Percentiles rank a stretch among this genome's conserved stretches.
Conservation (phyloP, 2,113 vertebrate genomes). For the Callipepla californica region DNA sequence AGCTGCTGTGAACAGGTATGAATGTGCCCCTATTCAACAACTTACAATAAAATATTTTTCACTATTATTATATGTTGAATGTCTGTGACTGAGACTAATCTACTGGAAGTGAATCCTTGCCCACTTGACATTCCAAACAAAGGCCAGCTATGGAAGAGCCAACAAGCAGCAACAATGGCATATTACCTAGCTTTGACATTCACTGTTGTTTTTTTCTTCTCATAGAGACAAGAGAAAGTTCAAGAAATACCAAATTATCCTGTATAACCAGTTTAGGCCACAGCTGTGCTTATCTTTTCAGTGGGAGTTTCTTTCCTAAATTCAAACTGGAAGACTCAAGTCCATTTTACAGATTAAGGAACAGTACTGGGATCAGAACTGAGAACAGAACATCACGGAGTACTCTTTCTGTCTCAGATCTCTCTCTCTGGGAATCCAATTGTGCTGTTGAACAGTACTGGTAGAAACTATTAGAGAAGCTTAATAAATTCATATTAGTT, state of each 20-base stretch:
- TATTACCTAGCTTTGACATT: background rate
- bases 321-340: background rate
- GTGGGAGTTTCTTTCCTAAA: background rate
- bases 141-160: background rate
- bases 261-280: background rate
- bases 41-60: background rate
- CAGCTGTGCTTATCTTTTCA: background rate
- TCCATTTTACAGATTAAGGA: background rate
- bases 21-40: background rate
- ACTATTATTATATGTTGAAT: background rate
- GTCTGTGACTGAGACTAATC: background rate
- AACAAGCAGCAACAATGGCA: fast-evolving
- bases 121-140: background rate
- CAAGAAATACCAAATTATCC: background rate
- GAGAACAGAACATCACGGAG: background rate
- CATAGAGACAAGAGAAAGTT: background rate
- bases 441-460: background rate
- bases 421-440: background rate
- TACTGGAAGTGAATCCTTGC: background rate
- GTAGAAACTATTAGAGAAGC: background rate
- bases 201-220: background rate
- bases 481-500: background rate
- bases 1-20: background rate
- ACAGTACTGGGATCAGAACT: background rate
- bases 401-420: background rate